Conservation (phyloP, 2,113 vertebrate species). For the Delphinus delphis region DNA sequence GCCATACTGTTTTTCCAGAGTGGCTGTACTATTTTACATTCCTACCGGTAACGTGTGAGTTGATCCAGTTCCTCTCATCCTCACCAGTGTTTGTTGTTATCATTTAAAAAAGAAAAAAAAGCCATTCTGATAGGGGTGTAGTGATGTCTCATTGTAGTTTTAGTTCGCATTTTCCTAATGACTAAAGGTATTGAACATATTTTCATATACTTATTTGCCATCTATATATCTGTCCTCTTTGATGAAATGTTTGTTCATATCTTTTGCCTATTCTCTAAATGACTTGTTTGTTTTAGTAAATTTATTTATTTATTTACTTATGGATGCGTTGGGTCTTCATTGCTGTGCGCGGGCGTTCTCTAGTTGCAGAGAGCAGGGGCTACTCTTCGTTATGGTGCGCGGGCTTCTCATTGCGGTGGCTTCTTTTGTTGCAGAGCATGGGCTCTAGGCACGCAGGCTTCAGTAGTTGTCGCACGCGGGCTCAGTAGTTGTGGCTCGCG, state of each 20-base stretch:
- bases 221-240: neutral
- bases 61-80: neutral
- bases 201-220: slow-evolving; percentile 9
- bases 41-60: neutral
- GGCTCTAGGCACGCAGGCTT: too few species aligned
- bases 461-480: too few species aligned
- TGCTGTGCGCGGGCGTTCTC: too few species aligned
- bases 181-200: neutral
- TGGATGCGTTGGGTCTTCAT: too few species aligned
- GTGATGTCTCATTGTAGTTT: neutral
- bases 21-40: neutral
- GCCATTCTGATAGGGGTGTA: neutral
- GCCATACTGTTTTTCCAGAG: neutral
- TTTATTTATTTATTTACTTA: too few species aligned
- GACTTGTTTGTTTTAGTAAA: neutral
- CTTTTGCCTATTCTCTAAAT: neutral
- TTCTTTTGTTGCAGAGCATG: too few species aligned
- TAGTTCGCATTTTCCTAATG: neutral
- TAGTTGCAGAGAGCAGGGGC: too few species aligned
- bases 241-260: slow-evolving; percentile 7
- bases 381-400: too few species aligned
- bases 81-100: neutral
- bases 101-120: neutral
- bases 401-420: too few species aligned
- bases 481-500: too few species aligned